phyloP scores from a whole-genome alignment of 2,113 vertebrate species.

The Lanius collurio region DNA sequence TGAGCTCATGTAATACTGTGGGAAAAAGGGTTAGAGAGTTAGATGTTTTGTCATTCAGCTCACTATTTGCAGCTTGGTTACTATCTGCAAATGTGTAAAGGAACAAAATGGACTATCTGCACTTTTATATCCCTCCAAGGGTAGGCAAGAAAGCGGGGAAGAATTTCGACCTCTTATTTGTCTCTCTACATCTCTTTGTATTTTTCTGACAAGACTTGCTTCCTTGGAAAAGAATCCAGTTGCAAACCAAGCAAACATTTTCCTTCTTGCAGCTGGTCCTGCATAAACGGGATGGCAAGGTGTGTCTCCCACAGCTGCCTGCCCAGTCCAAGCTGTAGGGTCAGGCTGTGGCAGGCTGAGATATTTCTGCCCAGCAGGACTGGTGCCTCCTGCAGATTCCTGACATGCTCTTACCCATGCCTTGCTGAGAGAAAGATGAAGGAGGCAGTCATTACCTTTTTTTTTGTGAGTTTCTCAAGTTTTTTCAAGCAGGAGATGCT shows the following conservation, averaged over 20 bases:
- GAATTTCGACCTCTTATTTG: background rate
- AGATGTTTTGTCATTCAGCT: background rate
- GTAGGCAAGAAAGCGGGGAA: background rate
- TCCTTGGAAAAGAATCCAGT: background rate
- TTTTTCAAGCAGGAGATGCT: background rate
- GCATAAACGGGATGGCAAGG: rapidly evolving
- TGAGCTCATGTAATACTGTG: background rate
- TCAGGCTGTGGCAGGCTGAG: background rate
- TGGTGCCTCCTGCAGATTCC: background rate
- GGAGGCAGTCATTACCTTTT: background rate
- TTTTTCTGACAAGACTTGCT: background rate
- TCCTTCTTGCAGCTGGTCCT: background rate
- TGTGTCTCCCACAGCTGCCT: background rate
- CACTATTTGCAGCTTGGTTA: background rate
- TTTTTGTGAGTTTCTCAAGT: rapidly evolving
- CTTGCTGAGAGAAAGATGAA: background rate
- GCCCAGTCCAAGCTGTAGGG: too few relatives aligned
- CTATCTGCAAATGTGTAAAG: background rate
- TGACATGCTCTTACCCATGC: background rate
- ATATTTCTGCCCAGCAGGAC: background rate
- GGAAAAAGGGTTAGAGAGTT: background rate
- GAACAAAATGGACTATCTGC: background rate
- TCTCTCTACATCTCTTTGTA: background rate
- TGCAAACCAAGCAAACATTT: background rate
- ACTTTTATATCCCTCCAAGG: background rate